phyloP scores from a whole-genome alignment of 2,797 vertebrate genomes.

The Rhinoraja longicauda region DNA sequence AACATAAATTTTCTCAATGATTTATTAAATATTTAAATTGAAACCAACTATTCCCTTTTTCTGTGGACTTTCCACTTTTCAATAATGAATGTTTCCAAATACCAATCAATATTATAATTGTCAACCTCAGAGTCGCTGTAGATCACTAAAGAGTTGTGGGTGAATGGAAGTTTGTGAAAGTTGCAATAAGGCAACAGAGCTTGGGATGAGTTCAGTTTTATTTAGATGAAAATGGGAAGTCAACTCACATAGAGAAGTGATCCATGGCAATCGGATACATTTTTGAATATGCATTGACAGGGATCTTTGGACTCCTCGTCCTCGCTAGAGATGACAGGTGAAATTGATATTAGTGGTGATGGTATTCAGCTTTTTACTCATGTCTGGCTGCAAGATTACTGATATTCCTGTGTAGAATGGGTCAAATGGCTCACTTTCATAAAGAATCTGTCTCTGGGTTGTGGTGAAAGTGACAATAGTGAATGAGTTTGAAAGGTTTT shows the following conservation, averaged over 20 bases:
- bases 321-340: background rate
- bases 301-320: background rate
- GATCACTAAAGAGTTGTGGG: background rate
- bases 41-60: too few species aligned
- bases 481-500: background rate
- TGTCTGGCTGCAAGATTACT: background rate
- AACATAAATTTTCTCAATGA: too few species aligned
- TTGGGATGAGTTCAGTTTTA: background rate
- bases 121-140: background rate
- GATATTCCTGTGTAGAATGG: background rate
- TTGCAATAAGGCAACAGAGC: background rate
- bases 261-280: background rate
- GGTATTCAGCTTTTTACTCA: background rate
- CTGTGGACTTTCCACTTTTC: too few species aligned
- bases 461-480: background rate
- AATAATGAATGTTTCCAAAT: too few species aligned
- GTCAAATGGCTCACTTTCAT: background rate
- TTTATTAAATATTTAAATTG: too few species aligned
- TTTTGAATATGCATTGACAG: background rate
- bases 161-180: background rate
- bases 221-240: background rate
- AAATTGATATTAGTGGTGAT: background rate
- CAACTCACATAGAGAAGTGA: background rate
- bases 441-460: background rate
- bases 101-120: too few species aligned